Percentiles rank a stretch among this genome's conserved stretches.
Evolutionary conservation across 2,113 vertebrate genomes (phyloP).

Genomic region (Pelecanus crispus): DNA sequence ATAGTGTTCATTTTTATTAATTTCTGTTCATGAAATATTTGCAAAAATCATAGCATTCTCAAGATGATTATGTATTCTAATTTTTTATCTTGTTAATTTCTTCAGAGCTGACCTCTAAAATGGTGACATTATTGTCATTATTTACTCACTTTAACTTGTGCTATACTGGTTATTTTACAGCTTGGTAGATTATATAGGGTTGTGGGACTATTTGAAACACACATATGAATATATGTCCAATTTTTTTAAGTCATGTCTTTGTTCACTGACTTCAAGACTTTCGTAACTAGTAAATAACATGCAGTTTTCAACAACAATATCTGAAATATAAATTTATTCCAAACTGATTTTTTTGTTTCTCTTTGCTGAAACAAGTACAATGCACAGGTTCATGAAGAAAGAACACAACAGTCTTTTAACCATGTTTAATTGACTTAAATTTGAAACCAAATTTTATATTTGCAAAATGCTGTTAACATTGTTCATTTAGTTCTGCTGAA

Average conservation of each 20-base stretch:
- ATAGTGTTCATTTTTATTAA: background rate
- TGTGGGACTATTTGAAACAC: background rate
- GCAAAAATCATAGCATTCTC: background rate
- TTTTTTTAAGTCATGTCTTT: background rate
- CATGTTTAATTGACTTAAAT: background rate
- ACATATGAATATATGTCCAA: background rate
- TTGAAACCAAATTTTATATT: background rate
- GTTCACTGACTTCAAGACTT: background rate
- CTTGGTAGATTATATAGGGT: background rate
- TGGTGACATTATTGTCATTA: background rate
- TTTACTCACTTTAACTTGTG: background rate
- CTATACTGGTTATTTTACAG: background rate
- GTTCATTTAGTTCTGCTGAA: background rate
- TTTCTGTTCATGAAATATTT: background rate
- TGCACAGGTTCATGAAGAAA: background rate
- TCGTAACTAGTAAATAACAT: background rate
- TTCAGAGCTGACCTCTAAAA: background rate
- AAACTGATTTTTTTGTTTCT: background rate
- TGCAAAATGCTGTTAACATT: background rate
- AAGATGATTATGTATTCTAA: background rate
- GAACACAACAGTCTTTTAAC: background rate
- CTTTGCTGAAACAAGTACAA: background rate
- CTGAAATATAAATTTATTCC: background rate
- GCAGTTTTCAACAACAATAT: background rate
- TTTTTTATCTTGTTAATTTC: background rate